Base-by-base conservation (phyloP, 2,113 vertebrate genomes). In the Sorex fumeus region DNA sequence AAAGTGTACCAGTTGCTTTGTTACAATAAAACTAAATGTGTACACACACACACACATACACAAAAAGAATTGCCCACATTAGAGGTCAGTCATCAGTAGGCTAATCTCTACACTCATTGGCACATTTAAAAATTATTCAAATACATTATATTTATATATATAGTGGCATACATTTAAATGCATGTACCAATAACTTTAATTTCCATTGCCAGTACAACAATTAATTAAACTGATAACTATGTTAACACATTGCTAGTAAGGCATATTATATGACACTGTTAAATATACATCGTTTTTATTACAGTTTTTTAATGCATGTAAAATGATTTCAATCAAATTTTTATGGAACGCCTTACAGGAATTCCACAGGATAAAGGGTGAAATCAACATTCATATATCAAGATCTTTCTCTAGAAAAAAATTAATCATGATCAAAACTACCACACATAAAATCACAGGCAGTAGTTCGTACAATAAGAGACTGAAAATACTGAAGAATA, bases 21-120 rank as follows among this genome's bases (percentile, higher is more conserved):
- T n/a, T n/a, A n/a, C n/a, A n/a, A n/a, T n/a, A n/a, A n/a, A 99
- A 99, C 97, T 98, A 98, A 98, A 98, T 99, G 98, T 99, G 98
- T 99, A 99, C 98, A 98, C 98, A 97, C n/a, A n/a, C n/a, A n/a
- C n/a, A n/a, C n/a, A n/a, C n/a, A n/a, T n/a, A n/a, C n/a, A n/a
- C n/a, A n/a, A n/a, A n/a, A n/a, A n/a, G n/a, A n/a, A n/a, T n/a
- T n/a, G n/a, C 4, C 40, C 40, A 40, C 40, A 40, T 40, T 40
- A 40, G 40, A 40, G 40, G 40, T 40, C 40, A 40, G 7, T 40
- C 40, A 40, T 40, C 40, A 40, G 7, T 40, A 40, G 40, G 40
- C 40, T 40, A 7, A 40, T 40, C 4, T 40, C 40, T 40, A 40
- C 40, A 40, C 40, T 40, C 40, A 40, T 40, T 43, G 36, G 76